Base-by-base conservation (phyloP, 2,113 vertebrate genomes). In the Anser brachyrhynchus region DNA sequence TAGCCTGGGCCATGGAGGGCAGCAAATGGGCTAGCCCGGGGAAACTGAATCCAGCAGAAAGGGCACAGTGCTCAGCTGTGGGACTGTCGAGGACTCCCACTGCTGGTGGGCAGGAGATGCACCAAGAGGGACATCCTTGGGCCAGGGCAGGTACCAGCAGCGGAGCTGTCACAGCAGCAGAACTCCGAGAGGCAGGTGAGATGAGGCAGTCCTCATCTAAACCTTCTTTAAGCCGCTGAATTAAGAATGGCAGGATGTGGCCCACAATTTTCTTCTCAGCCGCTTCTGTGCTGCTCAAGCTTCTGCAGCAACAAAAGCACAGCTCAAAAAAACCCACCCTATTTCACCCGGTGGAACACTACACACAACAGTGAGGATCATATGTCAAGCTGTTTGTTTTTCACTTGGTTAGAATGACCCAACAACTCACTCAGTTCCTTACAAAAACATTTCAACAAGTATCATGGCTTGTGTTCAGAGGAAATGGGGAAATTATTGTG, bases 351-450 rank as follows among this genome's bases (percentile, higher is more conserved):
- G 18, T 87, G 49, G 59, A 90, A 92, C 23, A 31, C 67, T 41
- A 59, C 43, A 96, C 20, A 79, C 58, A 88, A 35, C 55, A 86
- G 85, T 11, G 83, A 94, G 93, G 77, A 87, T 41, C 58, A 57
- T 37, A 67, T 85, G 87, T 96, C 92, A 95, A 96, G 90, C 80
- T 95, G 96, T 93, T 95, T 89, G 71, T 93, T 93, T 95, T 92
- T 93, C 84, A 81, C 37, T 79, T 72, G 58, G 73, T 94, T 97
- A 83, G 37, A 69, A 94, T 78, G 92, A 96, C 91, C 87, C 89
- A 95, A 84, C 93, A 83, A 85, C 81, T 93, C 85, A 89, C 31
- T 95, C 29, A 18, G 75, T n/a, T 75, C 67, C 61, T 80, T 37
- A 77, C 44, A 85, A 87, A 93, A 94, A 74, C 91, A 92, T 75